Conservation (phyloP, 2,797 vertebrate species). For the Xenops minutus region DNA sequence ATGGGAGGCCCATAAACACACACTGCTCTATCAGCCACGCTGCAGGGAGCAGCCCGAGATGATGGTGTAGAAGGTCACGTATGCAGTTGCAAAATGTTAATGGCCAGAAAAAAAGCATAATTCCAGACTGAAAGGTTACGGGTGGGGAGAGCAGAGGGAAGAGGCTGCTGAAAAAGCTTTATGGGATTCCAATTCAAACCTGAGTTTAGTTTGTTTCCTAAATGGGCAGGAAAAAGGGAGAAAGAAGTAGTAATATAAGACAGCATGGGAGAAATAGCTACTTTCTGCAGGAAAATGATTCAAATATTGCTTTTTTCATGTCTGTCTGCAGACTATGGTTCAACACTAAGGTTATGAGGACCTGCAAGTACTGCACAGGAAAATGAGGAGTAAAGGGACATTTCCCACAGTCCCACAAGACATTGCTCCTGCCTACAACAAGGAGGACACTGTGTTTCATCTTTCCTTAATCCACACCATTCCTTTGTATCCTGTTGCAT, state of each 20-base stretch:
- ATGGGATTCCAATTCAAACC: not conserved
- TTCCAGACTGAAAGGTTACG: not conserved
- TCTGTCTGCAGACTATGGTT: not conserved
- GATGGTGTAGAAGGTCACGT: not conserved
- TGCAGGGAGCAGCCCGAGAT: not conserved
- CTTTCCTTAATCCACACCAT: not conserved
- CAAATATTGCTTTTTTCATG: not conserved
- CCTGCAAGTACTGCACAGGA: not conserved
- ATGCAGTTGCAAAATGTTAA: constrained; percentile 15
- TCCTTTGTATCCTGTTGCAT: not conserved
- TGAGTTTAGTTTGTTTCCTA: not conserved
- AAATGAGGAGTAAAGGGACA: not conserved
- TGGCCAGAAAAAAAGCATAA: not conserved
- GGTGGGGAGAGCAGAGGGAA: not conserved
- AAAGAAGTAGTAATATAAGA: not conserved
- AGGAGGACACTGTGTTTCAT: not conserved
- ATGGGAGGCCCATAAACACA: not conserved
- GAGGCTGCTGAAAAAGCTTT: not conserved
- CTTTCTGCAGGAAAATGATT: not conserved
- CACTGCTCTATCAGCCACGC: not conserved
- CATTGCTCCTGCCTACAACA: not conserved
- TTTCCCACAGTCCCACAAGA: not conserved
- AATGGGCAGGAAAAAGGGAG: not conserved
- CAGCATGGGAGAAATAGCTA: not conserved
- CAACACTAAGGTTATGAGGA: not conserved